Percentiles rank a stretch among this genome's conserved stretches.
Conservation (phyloP, 2,113 vertebrate species). For the Cottus gobio region DNA sequence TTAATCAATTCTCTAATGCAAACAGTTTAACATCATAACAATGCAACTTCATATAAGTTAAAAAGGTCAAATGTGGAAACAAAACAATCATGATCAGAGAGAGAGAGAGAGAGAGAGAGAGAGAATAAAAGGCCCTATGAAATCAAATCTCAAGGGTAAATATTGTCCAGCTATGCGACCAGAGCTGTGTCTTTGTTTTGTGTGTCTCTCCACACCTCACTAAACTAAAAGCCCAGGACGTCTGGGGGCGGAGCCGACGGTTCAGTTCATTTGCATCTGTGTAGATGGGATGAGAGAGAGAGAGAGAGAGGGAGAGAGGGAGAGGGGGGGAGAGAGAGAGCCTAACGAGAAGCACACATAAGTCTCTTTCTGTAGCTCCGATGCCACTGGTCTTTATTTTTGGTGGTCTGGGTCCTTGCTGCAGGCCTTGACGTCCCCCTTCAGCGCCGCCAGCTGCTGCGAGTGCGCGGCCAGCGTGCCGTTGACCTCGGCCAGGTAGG, state of each 20-base stretch:
- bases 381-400: conserved; percentile 75
- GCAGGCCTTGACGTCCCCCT: conserved; percentile 88
- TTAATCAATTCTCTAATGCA: conserved; percentile 65
- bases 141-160: conserved; percentile 65
- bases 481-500: conserved; percentile 89
- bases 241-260: conserved; percentile 30
- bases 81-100: conserved; percentile 55
- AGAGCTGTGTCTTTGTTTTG: conserved; percentile 46
- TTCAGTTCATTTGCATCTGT: conserved; percentile 43
- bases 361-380: conserved; percentile 57
- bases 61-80: conserved; percentile 70
- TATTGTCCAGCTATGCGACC: conserved; percentile 71
- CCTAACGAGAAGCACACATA: conserved; percentile 48
- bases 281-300: conserved; percentile 21
- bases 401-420: conserved; percentile 81
- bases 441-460: conserved; percentile 89
- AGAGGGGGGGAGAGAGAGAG: conserved; percentile 48
- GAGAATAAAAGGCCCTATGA: conserved; percentile 70
- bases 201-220: conserved; percentile 37
- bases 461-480: conserved; percentile 88
- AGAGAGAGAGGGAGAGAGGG: conserved; percentile 17
- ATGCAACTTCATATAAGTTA: conserved; percentile 85
- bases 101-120: no score
- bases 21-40: conserved; percentile 67
- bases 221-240: conserved; percentile 53